Evolutionary conservation across 2,113 vertebrate species (phyloP).

Genomic region (Archocentrus centrarchus): DNA sequence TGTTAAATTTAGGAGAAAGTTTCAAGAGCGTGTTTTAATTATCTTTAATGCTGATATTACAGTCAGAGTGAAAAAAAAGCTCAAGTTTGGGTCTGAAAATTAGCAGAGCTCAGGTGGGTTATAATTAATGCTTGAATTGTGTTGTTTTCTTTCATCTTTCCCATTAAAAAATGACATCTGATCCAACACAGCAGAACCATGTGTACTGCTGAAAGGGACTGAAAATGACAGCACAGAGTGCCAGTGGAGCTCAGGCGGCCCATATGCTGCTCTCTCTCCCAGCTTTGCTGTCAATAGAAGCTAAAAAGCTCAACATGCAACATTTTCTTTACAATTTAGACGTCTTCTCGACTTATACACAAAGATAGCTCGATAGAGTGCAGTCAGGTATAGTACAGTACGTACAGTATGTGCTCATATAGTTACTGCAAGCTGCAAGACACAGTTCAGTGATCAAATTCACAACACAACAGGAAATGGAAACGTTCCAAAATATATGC

Average conservation of each 20-base stretch:
- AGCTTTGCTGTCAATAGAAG: background rate
- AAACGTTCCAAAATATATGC: background rate
- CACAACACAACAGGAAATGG: background rate
- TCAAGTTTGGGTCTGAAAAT: background rate
- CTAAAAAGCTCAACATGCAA: background rate
- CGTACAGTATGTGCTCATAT: background rate
- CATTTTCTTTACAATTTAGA: too few species aligned
- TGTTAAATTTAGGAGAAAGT: background rate
- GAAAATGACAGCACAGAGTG: background rate
- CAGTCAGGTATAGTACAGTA: background rate
- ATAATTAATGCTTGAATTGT: too few species aligned
- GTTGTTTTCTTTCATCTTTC: too few species aligned
- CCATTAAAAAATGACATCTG: too few species aligned
- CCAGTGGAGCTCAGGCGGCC: background rate
- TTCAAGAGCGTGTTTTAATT: background rate
- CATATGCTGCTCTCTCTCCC: background rate
- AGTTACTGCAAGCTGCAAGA: background rate
- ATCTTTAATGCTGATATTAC: background rate
- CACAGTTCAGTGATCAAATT: background rate
- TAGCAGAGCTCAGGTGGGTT: background rate
- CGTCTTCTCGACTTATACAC: background rate
- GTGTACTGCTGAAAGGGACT: too few species aligned
- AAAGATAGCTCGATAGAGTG: background rate
- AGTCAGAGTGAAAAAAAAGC: accelerated
- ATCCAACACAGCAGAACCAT: too few species aligned